A percentile compares a stretch with the other conserved stretches of the same genome.
These are phyloP conservation scores for Esperia sulphurella DNA, from an alignment of 2,888 invertebrate species.

Conservation along the genomic window DNA sequence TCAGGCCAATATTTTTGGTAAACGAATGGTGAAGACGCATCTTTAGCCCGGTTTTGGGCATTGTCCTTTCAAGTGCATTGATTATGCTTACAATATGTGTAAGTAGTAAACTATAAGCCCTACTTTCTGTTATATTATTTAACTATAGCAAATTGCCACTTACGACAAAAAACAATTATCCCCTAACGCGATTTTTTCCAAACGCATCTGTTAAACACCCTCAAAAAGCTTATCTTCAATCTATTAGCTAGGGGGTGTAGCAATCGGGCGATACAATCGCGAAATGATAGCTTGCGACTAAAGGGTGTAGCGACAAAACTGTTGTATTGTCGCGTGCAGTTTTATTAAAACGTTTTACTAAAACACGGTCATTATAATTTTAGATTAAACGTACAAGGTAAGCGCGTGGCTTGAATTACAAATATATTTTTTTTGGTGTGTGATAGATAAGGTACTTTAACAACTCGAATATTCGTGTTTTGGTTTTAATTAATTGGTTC, in stretches of 20 bases:
- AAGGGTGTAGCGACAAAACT: constrained; percentile 11
- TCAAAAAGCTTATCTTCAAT: constrained; percentile 22
- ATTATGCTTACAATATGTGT: too few species aligned
- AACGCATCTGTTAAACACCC: constrained; percentile 28
- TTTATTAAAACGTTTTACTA: constrained; percentile 8
- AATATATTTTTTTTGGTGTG: neutral
- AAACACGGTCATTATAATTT: constrained; percentile 11
- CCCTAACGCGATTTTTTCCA: constrained; percentile 15
- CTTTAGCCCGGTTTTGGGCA: too few species aligned
- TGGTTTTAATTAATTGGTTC: too few species aligned
- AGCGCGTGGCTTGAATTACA: constrained; percentile 2
- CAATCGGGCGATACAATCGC: constrained; percentile 5
- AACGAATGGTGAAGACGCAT: too few species aligned
- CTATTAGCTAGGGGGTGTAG: constrained; percentile 9
- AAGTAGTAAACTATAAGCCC: too few species aligned
- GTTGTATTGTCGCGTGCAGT: constrained; percentile 9
- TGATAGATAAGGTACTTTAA: too few species aligned
- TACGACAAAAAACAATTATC: constrained; percentile 5
- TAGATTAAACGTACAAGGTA: constrained; percentile 4
- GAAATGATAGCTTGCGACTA: constrained; percentile 1
- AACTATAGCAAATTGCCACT: neutral
- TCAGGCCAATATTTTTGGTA: too few species aligned
- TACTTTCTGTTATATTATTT: too few species aligned
- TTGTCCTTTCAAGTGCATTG: too few species aligned
- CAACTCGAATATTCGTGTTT: too few species aligned